A percentile compares a stretch with the other conserved stretches of the same genome.
Conservation (phyloP, 2,888 invertebrate species). For the Rugalucina vietnamica region DNA sequence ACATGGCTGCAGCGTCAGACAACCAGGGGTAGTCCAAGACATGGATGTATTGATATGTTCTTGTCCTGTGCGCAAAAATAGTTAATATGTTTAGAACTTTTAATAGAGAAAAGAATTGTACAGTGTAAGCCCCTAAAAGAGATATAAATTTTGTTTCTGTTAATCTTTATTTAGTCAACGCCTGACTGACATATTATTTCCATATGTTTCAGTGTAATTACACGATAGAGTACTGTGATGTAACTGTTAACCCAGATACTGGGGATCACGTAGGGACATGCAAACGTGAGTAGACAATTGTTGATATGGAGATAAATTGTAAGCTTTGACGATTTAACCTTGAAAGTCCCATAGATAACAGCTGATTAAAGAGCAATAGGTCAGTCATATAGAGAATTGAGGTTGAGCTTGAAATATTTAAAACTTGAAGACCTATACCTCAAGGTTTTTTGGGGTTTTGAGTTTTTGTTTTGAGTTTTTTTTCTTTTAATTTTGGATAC, state of each 20-base stretch:
- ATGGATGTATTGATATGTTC: not conserved
- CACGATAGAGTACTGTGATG: conserved; percentile 1
- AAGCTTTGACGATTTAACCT: not conserved
- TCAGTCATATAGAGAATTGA: no score
- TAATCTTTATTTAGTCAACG: not conserved
- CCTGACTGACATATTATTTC: not conserved
- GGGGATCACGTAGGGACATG: not conserved
- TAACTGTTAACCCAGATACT: not conserved
- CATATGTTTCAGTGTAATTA: conserved; percentile 8
- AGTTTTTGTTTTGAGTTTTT: no score
- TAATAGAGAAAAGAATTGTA: no score
- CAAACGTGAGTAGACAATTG: not conserved
- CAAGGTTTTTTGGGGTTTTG: no score
- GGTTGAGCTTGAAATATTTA: no score
- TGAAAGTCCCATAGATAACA: no score
- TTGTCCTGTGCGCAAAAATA: not conserved
- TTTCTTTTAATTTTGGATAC: no score
- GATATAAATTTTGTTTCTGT: not conserved
- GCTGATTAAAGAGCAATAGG: no score
- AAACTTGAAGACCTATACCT: no score
- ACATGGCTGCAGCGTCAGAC: no score
- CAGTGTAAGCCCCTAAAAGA: not conserved
- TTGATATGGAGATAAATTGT: not conserved
- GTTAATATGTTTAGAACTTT: not conserved
- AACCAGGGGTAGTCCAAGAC: no score